A percentile compares a stretch with the other conserved stretches of the same genome.
Evolutionary conservation across 2,888 invertebrate species (phyloP).

Genomic region (Rotaria socialis): DNA sequence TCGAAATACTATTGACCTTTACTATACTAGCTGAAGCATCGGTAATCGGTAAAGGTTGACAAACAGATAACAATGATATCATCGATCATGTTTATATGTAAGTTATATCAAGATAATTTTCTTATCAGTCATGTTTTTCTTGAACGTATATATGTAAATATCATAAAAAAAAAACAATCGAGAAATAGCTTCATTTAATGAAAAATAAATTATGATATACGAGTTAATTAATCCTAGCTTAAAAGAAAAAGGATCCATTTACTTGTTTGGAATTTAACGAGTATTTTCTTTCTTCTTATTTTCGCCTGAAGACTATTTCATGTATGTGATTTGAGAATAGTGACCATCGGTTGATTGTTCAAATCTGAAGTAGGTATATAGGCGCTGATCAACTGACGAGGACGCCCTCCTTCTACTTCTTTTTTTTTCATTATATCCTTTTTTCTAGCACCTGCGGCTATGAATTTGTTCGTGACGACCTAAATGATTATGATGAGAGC

Average conservation of each 20-base stretch:
- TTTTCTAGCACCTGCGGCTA: slow-evolving; percentile 1
- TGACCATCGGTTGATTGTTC: slow-evolving; percentile 4
- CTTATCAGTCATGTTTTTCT: slow-evolving; percentile 6
- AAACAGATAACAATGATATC: slow-evolving; percentile 15
- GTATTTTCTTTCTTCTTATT: background rate
- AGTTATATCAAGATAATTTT: background rate
- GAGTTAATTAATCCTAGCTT: too few species aligned
- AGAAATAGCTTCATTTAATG: too few species aligned
- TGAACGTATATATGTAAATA: background rate
- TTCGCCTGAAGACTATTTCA: background rate
- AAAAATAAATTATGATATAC: too few species aligned
- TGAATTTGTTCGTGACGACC: background rate
- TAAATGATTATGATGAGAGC: slow-evolving; percentile 16
- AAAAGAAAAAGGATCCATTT: background rate
- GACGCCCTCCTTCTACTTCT: background rate
- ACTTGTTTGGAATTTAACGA: background rate
- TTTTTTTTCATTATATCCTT: background rate
- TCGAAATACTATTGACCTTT: background rate
- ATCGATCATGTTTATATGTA: background rate
- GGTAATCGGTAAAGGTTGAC: background rate
- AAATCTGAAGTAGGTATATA: slow-evolving; percentile 11
- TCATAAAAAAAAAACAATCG: background rate
- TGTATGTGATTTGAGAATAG: slow-evolving; percentile 27
- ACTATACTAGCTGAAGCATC: background rate
- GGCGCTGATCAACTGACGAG: slow-evolving; percentile 8